These are phyloP conservation scores for Natrix natrix DNA, from an alignment of 2,797 vertebrate species.

Conservation along the genomic window DNA sequence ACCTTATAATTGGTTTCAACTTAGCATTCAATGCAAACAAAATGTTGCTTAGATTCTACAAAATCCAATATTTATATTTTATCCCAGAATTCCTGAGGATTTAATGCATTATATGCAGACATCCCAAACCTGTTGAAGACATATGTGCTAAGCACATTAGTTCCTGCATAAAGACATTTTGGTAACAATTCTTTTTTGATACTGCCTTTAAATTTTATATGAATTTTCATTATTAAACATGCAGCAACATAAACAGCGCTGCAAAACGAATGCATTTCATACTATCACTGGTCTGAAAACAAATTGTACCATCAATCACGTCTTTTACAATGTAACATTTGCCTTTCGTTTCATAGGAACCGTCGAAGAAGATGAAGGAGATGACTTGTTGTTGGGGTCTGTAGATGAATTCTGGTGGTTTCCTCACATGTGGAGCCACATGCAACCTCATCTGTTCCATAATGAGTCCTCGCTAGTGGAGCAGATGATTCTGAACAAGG, in stretches of 20 bases:
- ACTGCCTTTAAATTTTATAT: background rate
- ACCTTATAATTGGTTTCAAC: background rate
- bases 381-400: conserved; percentile 87
- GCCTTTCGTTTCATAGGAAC: conserved; percentile 72
- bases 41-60: background rate
- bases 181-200: background rate
- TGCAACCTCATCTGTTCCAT: conserved; percentile 98
- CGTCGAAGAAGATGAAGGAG: conserved; percentile 88
- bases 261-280: background rate
- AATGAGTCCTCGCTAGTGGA: conserved; percentile 92
- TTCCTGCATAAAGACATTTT: background rate
- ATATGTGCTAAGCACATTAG: background rate
- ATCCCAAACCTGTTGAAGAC: background rate
- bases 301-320: background rate
- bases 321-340: background rate
- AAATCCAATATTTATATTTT: background rate
- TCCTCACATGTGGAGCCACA: conserved; percentile 98
- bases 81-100: background rate
- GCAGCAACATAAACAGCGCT: background rate
- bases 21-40: background rate
- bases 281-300: background rate
- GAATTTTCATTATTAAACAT: background rate
- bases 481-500: conserved; percentile 98
- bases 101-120: background rate
- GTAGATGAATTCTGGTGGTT: conserved; percentile 99